phyloP scores from a whole-genome alignment of 2,888 invertebrate genomes.

The Aspidiotus destructor region DNA sequence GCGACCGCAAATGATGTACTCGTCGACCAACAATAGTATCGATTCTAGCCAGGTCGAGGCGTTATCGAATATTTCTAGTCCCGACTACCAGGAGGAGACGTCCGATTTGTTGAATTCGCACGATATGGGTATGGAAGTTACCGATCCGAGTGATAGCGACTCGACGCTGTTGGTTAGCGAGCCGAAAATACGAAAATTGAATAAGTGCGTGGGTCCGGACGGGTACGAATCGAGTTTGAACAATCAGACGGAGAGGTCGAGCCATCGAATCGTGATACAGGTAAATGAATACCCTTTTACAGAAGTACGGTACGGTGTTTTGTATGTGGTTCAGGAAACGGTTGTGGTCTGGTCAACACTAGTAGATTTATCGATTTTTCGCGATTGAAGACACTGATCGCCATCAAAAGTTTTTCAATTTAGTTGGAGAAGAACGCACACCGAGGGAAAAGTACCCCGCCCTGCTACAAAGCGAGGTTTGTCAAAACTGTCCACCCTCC shows the following conservation, averaged over 20 bases:
- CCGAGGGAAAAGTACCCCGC: too few species aligned
- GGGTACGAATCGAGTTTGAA: conserved; percentile 6
- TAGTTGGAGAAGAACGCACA: too few species aligned
- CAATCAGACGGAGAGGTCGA: conserved; percentile 27
- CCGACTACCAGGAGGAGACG: conserved; percentile 80
- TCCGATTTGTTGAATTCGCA: conserved; percentile 67
- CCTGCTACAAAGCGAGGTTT: too few species aligned
- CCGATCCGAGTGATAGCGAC: conserved; percentile 81
- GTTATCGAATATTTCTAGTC: conserved; percentile 79
- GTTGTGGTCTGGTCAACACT: too few species aligned
- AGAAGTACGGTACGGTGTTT: too few species aligned
- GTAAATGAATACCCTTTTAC: conserved; percentile 21
- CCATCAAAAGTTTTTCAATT: too few species aligned
- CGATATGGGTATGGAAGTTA: conserved; percentile 72
- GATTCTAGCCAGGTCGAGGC: conserved; percentile 77
- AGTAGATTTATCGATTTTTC: too few species aligned
- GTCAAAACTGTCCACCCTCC: too few species aligned
- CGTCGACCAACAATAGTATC: conserved; percentile 42
- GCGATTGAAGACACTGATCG: too few species aligned
- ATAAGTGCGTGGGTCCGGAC: conserved; percentile 21
- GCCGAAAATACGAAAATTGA: conserved; percentile 36
- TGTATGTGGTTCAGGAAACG: too few species aligned
- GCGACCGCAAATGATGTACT: conserved; percentile 50
- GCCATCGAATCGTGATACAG: conserved; percentile 73
- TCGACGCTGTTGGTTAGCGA: conserved; percentile 71